Base-by-base conservation (phyloP, 2,888 invertebrate genomes). In the Chironomus riparius region DNA sequence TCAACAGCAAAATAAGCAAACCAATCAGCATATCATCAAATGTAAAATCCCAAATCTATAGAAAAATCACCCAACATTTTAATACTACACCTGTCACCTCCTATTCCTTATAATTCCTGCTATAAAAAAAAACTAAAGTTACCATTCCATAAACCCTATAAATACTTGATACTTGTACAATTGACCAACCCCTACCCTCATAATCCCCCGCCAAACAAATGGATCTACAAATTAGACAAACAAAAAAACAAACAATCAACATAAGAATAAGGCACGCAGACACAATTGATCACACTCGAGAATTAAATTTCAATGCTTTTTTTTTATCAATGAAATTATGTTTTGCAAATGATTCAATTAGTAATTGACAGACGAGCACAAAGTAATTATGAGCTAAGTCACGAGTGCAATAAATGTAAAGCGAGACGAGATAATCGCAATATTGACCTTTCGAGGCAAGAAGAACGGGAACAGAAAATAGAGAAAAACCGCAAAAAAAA, bases 231-330 rank as follows among this genome's bases (percentile, higher is more conserved):
- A 38, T 38, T 38, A 38, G 38, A 10, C 2, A 56, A 18, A 10
- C 2, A 56, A 18, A 56, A 15, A 50, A 15, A 50, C 50, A 50
- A 13, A 6, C 28, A 28, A 38, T 38, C 38, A 38, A 38, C 38
- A 24, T 65, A 65, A 65, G 65, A 65, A 65, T 65, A 65, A 65
- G 65, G 65, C 65, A 65, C 65, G 21, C 56, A 65, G 12, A 65
- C 24, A 65, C 21, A 65, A 65, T 13, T 56, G 56, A 56, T 18
- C n/a, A 56, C n/a, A 56, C 18, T 56, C 18, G 18, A 56, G n/a
- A 18, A 56, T 56, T 56, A 15, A 12, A 56, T 56, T 56, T 56
- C 56, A 15, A 15, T 18, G 18, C 15, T 18, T 56, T 50, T 15
- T 24, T 2, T 56, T 56, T 18, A 56, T 18, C 15, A 56, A 15